Percentiles rank a stretch among this genome's conserved stretches.
phyloP scores from a whole-genome alignment of 1,140 invertebrate genomes.

The Trachymyrmex septentrionalis region DNA sequence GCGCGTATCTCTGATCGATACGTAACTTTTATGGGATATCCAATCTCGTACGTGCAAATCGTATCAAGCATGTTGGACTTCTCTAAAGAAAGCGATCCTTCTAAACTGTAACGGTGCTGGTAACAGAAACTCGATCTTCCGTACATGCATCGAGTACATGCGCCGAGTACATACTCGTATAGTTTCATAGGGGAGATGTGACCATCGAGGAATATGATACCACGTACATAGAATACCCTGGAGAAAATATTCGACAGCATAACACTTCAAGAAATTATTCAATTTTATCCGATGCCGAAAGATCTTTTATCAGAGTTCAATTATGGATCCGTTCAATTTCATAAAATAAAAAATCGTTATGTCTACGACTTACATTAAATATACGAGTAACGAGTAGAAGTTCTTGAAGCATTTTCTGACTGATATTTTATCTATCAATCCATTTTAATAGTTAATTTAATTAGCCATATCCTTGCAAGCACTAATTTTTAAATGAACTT shows the following conservation, averaged over 20 bases:
- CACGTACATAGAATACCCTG: conserved; percentile 2
- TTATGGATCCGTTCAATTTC: background rate
- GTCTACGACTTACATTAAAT: background rate
- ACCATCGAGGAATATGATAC: conserved; percentile 52
- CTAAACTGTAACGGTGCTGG: conserved; percentile 55
- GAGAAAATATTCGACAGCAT: conserved; percentile 43
- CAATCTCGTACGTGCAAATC: conserved; percentile 63
- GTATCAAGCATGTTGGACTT: conserved; percentile 57
- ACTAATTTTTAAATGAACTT: background rate
- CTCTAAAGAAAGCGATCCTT: conserved; percentile 61
- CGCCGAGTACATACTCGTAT: conserved; percentile 44
- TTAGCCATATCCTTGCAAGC: background rate
- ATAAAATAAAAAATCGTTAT: background rate
- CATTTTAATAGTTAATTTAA: background rate
- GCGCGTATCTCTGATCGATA: conserved; percentile 57
- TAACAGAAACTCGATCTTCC: conserved; percentile 52
- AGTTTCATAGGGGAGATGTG: conserved; percentile 52
- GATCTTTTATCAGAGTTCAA: background rate
- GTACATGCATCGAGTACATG: conserved; percentile 37
- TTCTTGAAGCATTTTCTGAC: background rate
- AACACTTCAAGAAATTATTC: conserved; percentile 29
- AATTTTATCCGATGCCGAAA: conserved; percentile 16
- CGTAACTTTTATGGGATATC: conserved; percentile 58
- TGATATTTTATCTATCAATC: background rate
- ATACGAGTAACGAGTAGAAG: background rate